These are phyloP conservation scores for Anhinga rufa DNA, from an alignment of 2,113 vertebrate genomes.

Conservation along the genomic window DNA sequence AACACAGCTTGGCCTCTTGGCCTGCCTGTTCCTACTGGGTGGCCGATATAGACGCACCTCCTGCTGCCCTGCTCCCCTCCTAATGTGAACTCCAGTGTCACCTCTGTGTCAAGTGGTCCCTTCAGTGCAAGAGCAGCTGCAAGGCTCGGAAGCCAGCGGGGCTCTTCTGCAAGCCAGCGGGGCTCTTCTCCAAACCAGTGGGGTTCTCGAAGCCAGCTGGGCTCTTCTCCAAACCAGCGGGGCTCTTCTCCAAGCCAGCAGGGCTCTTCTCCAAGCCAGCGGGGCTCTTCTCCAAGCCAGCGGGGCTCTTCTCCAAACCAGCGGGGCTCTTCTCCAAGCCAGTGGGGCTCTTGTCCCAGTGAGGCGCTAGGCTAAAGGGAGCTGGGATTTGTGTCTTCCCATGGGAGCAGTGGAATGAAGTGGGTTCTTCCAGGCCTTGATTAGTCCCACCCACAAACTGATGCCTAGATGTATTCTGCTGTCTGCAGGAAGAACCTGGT, in stretches of 20 bases:
- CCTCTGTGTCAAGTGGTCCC: too few species aligned
- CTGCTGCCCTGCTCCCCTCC: not conserved
- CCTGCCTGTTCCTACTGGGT: not conserved
- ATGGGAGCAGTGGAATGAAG: not conserved
- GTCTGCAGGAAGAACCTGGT: not conserved
- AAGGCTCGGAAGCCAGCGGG: not conserved
- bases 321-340: not conserved
- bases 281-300: not conserved
- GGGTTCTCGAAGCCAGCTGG: not conserved
- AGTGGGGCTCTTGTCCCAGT: not conserved
- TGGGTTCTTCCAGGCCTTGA: not conserved
- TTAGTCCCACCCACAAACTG: not conserved
- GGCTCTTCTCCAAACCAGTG: not conserved
- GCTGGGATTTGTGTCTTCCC: not conserved
- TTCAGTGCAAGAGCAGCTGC: not conserved
- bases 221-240: not conserved
- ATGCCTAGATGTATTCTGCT: not conserved
- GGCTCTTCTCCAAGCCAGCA: not conserved
- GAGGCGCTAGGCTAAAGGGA: not conserved
- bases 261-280: not conserved
- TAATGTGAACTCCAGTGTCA: not conserved
- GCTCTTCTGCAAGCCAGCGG: not conserved
- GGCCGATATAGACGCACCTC: not conserved
- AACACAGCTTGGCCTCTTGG: not conserved
- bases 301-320: not conserved